Evolutionary conservation across 2,888 invertebrate genomes (phyloP).

Genomic region (Nemotelus pantherinus): DNA sequence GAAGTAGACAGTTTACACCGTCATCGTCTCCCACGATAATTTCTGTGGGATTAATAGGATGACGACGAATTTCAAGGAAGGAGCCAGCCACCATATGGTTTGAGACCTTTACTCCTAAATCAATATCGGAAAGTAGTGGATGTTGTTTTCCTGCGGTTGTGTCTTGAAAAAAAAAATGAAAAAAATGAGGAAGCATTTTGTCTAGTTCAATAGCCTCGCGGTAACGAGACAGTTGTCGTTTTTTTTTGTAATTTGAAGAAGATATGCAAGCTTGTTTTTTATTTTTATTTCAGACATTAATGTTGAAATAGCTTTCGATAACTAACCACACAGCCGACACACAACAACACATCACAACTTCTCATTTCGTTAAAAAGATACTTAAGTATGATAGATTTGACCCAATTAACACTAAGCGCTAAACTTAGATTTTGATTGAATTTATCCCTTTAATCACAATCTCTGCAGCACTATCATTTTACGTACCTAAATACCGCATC

Average conservation of each 20-base stretch:
- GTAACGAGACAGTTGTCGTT: background rate
- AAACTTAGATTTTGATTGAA: too few relatives aligned
- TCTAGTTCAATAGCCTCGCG: constrained; percentile 17
- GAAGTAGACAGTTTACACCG: constrained; percentile 7
- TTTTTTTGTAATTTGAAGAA: background rate
- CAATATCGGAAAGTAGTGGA: constrained; percentile 13
- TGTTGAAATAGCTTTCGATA: too few relatives aligned
- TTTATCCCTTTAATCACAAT: background rate
- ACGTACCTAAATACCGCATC: background rate
- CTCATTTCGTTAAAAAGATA: too few relatives aligned
- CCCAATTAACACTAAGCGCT: too few relatives aligned
- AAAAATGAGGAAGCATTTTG: background rate
- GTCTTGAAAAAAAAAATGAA: constrained; percentile 1
- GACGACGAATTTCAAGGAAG: background rate
- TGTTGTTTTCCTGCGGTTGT: constrained; percentile 8
- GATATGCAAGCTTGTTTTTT: too few relatives aligned
- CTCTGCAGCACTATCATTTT: background rate
- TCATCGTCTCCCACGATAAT: constrained; percentile 36
- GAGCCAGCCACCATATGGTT: constrained; percentile 27
- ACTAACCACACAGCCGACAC: too few relatives aligned
- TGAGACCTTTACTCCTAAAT: constrained; percentile 9
- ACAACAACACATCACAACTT: too few relatives aligned
- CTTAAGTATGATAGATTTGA: too few relatives aligned
- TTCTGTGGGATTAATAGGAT: background rate
- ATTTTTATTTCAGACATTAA: too few relatives aligned